Conservation (phyloP, 2,888 invertebrate species). For the Cartodere bifasciata region DNA sequence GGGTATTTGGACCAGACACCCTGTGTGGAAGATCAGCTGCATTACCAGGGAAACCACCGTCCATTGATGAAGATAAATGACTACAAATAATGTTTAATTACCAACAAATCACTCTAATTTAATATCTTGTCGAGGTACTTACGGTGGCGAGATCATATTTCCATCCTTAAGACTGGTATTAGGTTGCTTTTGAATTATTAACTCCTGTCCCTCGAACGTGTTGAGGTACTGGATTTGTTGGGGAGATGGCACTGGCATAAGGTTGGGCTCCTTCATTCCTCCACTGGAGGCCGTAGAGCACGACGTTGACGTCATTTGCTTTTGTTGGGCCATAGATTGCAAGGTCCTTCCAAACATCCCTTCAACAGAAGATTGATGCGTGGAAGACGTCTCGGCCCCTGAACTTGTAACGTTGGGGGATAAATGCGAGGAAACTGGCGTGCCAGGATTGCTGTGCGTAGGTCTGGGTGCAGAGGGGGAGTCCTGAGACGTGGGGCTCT, state of each 20-base stretch:
- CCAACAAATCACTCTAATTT: too few species aligned
- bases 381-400: constrained; percentile 31
- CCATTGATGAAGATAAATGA: constrained; percentile 30
- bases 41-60: constrained; percentile 33
- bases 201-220: constrained; percentile 91
- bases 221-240: constrained; percentile 93
- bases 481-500: constrained; percentile 49
- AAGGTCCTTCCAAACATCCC: constrained; percentile 52
- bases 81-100: constrained; percentile 23
- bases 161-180: constrained; percentile 78
- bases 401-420: constrained; percentile 43
- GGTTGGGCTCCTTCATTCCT: constrained; percentile 62
- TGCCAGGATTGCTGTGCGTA: constrained; percentile 59
- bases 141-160: constrained; percentile 63
- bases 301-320: constrained; percentile 36
- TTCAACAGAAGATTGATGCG: constrained; percentile 38
- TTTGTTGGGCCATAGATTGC: constrained; percentile 49
- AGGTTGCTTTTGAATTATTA: constrained; percentile 92
- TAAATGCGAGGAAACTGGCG: constrained; percentile 52
- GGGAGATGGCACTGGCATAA: constrained; percentile 92
- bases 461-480: constrained; percentile 41
- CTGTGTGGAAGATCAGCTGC: constrained; percentile 31
- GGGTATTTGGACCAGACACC: constrained; percentile 40
- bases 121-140: too few species aligned
- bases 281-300: constrained; percentile 27